Evolutionary conservation across 1,140 invertebrate species (phyloP), one percentile per base, ranked within the genome.

Genomic region (Neodiprion virginianus): DNA sequence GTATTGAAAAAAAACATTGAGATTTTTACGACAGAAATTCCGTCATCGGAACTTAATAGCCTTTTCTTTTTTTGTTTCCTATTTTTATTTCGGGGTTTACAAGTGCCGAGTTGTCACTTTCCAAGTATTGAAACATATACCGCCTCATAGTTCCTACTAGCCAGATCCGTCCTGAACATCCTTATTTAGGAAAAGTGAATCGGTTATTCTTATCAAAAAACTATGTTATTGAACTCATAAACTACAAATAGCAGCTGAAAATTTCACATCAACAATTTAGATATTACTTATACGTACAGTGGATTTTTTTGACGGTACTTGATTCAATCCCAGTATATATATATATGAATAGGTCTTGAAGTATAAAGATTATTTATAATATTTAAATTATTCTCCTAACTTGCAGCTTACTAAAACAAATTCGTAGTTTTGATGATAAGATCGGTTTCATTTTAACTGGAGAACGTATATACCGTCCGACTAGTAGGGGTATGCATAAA

Each of bases 141-240:
- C 81, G 80, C 80, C 80, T 81, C 80, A 79, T 79, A 81, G 80
- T 81, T 81, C 80, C 80, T 81, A 81, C 73, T 81, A 81, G 77
- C 78, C 78, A 79, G 75, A 73, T 81, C 80, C 80, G 80, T 81
- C 80, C 80, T 81, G 73, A 79, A 66, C 10, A 61, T 8, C 11
- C 7, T 61, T 11, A 40, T 61, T 61, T 61, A 61, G n/a, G 53
- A 61, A 17, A 61, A 61, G n/a, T 61, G 11, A 40, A 40, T 40
- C 28, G 28, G 28, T 5, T 40, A 5, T 40, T 40, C 5, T 40
- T 40, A 40, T 40, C 28, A 40, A 3, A 40, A 40, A 40, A 40
- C 28, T 40, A 3, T 40, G 1, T 40, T 40, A 40, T 40, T 5
- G 2, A 40, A 40, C 28, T 40, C 2, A 40, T 21, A 21, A 21